Conservation (phyloP, 2,888 invertebrate genomes). For the Nephrocerus scutellatus region DNA sequence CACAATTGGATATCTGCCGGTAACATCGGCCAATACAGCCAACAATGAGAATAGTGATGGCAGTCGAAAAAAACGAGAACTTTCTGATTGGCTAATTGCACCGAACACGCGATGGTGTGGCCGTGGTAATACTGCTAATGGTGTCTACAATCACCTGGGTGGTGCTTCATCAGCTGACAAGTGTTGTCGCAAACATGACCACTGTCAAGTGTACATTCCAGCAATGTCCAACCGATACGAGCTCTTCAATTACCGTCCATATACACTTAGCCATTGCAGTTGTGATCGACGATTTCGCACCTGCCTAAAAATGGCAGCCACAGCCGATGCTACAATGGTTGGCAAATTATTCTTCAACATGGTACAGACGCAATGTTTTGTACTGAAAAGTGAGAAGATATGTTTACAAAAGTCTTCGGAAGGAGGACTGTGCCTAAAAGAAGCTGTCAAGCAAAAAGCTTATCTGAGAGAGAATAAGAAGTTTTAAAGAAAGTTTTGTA, state of each 20-base stretch:
- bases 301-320: conserved; percentile 81
- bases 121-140: conserved; percentile 68
- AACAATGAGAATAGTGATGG: no score
- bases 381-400: conserved; percentile 67
- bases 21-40: no score
- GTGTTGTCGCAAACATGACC: conserved; percentile 84
- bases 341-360: conserved; percentile 93
- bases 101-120: conserved; percentile 95
- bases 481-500: no score
- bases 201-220: conserved; percentile 78
- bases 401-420: conserved; percentile 74
- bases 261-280: conserved; percentile 84
- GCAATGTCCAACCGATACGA: conserved; percentile 79
- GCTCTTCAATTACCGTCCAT: conserved; percentile 81
- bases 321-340: conserved; percentile 80
- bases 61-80: conserved; percentile 37
- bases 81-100: conserved; percentile 63
- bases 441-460: conserved; percentile 63
- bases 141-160: conserved; percentile 74
- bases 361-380: conserved; percentile 90
- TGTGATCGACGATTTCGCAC: conserved; percentile 89
- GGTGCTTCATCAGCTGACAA: conserved; percentile 75
- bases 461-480: conserved; percentile 62
- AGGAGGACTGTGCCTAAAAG: conserved; percentile 74
- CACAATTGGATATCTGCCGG: no score